Conservation (phyloP, 2,888 invertebrate species). For the Lottia gigantea region DNA sequence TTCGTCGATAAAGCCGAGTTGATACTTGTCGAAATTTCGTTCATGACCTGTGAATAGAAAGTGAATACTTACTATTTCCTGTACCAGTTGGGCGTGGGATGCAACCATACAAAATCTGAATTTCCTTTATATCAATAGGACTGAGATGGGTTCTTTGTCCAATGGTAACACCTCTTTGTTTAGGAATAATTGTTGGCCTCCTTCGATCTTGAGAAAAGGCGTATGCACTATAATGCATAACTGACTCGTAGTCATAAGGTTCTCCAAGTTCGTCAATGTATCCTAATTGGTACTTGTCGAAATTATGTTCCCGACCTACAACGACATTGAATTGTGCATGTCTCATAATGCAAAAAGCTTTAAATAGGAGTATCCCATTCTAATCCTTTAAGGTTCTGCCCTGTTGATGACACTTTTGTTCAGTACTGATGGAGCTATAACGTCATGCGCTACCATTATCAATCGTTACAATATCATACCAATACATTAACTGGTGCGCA, state of each 20-base stretch:
- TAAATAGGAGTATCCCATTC: no score
- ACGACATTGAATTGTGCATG: not conserved
- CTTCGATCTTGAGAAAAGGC: slow-evolving; percentile 70
- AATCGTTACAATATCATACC: no score
- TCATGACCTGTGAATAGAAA: slow-evolving; percentile 35
- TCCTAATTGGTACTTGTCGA: slow-evolving; percentile 39
- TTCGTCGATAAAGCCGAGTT: slow-evolving; percentile 36
- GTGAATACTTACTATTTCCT: not conserved
- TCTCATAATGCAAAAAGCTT: no score
- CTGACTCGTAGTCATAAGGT: slow-evolving; percentile 82
- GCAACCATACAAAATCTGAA: slow-evolving; percentile 67
- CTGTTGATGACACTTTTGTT: no score
- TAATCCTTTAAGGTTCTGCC: no score
- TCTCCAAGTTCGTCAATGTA: slow-evolving; percentile 42
- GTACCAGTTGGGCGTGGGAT: slow-evolving; percentile 19
- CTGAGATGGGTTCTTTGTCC: slow-evolving; percentile 70
- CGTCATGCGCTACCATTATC: no score
- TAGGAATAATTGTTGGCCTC: slow-evolving; percentile 70
- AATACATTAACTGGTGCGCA: no score
- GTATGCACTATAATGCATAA: slow-evolving; percentile 79
- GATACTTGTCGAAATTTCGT: slow-evolving; percentile 48
- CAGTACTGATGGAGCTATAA: no score
- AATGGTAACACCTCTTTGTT: slow-evolving; percentile 71
- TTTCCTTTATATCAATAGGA: slow-evolving; percentile 65
- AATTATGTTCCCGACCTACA: slow-evolving; percentile 45